A percentile compares a stretch with the other conserved stretches of the same genome.
These are phyloP conservation scores for Brachionus rubens DNA, from an alignment of 1,140 invertebrate species.

Conservation along the genomic window DNA sequence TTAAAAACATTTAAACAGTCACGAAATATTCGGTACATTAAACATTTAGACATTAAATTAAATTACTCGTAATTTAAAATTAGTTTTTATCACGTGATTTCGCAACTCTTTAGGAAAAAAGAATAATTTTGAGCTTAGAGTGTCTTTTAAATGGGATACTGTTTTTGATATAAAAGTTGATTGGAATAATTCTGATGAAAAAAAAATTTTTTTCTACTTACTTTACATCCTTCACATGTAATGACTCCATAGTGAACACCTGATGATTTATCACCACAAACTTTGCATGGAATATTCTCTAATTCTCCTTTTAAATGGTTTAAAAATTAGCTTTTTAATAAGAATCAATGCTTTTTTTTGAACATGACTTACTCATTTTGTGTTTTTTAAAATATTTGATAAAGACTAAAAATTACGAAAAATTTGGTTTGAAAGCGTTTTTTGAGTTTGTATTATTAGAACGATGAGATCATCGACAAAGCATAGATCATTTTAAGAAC, in stretches of 20 bases:
- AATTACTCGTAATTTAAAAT: slow-evolving; percentile 9
- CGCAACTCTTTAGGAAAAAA: too few relatives aligned
- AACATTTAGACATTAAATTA: slow-evolving; percentile 64
- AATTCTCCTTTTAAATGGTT: slow-evolving; percentile 22
- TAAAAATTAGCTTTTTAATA: background rate
- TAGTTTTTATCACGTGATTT: background rate
- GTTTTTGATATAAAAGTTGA: too few relatives aligned
- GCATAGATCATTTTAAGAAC: slow-evolving; percentile 7
- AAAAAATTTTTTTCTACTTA: slow-evolving; percentile 43
- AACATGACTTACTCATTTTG: slow-evolving; percentile 16
- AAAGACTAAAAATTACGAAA: background rate
- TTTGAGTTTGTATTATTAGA: too few relatives aligned
- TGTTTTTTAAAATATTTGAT: too few relatives aligned
- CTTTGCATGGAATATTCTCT: slow-evolving; percentile 47
- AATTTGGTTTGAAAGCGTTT: too few relatives aligned
- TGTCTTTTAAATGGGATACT: too few relatives aligned
- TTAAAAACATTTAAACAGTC: slow-evolving; percentile 65
- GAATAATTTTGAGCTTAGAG: too few relatives aligned
- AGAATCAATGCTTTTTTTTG: background rate
- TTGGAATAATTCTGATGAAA: background rate
- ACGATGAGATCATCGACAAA: slow-evolving; percentile 17
- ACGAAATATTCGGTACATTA: slow-evolving; percentile 62
- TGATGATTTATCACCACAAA: slow-evolving; percentile 60
- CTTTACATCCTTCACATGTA: slow-evolving; percentile 63
- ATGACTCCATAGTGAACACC: slow-evolving; percentile 64